A percentile compares a stretch with the other conserved stretches of the same genome.
These are phyloP conservation scores for Lapara coniferarum DNA, from an alignment of 2,888 invertebrate species.

Conservation along the genomic window DNA sequence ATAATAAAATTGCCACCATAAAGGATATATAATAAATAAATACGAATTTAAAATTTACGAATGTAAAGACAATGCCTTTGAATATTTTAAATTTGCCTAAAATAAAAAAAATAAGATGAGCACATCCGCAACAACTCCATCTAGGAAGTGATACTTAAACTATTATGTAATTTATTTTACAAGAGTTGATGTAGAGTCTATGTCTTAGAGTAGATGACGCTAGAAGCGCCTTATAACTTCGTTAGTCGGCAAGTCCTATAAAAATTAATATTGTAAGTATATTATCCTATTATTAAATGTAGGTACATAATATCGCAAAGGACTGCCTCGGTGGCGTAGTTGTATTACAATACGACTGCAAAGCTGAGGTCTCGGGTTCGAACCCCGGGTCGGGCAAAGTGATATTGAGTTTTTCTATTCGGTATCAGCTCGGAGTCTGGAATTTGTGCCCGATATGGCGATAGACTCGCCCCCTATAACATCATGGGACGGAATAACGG, in stretches of 20 bases:
- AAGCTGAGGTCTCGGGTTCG: too few species aligned
- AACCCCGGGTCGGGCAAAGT: too few species aligned
- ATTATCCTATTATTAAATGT: too few species aligned
- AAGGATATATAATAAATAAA: background rate
- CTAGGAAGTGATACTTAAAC: background rate
- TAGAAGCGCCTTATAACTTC: background rate
- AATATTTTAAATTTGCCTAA: background rate
- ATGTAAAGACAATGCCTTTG: background rate
- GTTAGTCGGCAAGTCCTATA: background rate
- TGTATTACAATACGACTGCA: background rate
- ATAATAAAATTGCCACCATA: background rate
- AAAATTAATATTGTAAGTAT: background rate
- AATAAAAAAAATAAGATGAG: background rate
- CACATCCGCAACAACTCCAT: background rate
- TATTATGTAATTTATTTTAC: background rate
- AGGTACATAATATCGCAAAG: too few species aligned
- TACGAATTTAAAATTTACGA: background rate
- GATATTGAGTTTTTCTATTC: too few species aligned
- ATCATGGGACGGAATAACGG: too few species aligned
- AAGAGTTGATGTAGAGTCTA: background rate
- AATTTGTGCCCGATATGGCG: too few species aligned
- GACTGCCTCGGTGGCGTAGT: too few species aligned
- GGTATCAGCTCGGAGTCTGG: too few species aligned
- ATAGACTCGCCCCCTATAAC: too few species aligned
- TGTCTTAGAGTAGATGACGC: background rate